A percentile compares a stretch with the other conserved stretches of the same genome.
These are phyloP conservation scores for Mechanitis messenoides DNA, from an alignment of 2,888 invertebrate species.

Conservation along the genomic window DNA sequence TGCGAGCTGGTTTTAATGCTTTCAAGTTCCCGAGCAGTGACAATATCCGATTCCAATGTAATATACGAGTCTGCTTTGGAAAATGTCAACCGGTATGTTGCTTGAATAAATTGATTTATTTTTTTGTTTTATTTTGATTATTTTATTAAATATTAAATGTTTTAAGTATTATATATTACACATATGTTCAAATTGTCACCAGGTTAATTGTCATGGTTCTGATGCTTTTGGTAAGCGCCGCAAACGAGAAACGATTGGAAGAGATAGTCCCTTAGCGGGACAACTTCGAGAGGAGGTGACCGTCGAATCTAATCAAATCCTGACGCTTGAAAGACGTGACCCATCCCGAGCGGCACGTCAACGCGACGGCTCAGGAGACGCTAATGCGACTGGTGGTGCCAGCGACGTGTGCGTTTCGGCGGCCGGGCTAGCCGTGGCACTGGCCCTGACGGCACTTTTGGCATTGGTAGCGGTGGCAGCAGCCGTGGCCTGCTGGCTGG, in stretches of 20 bases:
- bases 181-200: constrained; percentile 12
- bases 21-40: constrained; percentile 97
- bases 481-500: constrained; percentile 96
- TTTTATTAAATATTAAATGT: not conserved
- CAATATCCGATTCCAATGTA: constrained; percentile 96
- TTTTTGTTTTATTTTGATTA: not conserved
- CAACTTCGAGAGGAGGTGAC: constrained; percentile 94
- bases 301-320: constrained; percentile 92
- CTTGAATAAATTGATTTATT: not conserved
- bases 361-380: constrained; percentile 86
- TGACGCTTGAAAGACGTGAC: constrained; percentile 91
- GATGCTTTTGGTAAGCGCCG: constrained; percentile 92
- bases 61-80: constrained; percentile 95
- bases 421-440: constrained; percentile 93
- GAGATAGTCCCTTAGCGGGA: constrained; percentile 81
- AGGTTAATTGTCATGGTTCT: constrained; percentile 93
- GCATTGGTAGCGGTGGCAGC: constrained; percentile 95
- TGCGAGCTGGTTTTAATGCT: constrained; percentile 93
- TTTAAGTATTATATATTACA: not conserved
- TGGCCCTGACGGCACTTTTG: constrained; percentile 92
- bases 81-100: constrained; percentile 91
- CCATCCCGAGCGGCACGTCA: constrained; percentile 85
- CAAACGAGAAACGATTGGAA: constrained; percentile 76
- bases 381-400: constrained; percentile 81
- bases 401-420: constrained; percentile 93